These are phyloP conservation scores for Busseola fusca DNA, from an alignment of 2,888 invertebrate genomes.

Conservation along the genomic window DNA sequence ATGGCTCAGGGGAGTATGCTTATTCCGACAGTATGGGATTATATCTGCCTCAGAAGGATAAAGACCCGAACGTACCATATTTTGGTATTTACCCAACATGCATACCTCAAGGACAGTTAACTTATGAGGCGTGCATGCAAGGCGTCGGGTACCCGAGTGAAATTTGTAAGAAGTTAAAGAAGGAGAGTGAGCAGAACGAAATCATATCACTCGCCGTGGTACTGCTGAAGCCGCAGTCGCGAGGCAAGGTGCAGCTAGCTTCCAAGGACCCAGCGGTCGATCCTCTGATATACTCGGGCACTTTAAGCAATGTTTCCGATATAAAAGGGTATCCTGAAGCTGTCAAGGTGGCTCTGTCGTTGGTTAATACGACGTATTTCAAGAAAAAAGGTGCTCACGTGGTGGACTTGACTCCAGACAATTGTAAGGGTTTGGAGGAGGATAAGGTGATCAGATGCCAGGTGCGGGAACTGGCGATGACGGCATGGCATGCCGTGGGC, in stretches of 20 bases:
- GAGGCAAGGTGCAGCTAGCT: conserved; percentile 73
- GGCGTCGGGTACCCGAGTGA: conserved; percentile 69
- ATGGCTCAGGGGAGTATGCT: conserved; percentile 67
- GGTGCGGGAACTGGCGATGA: conserved; percentile 71
- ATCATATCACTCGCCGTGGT: conserved; percentile 76
- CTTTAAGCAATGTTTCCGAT: conserved; percentile 73
- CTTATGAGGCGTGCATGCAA: conserved; percentile 67
- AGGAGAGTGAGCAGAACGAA: conserved; percentile 70
- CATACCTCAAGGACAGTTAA: conserved; percentile 61
- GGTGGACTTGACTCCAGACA: conserved; percentile 68
- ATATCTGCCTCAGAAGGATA: conserved; percentile 68
- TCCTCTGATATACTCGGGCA: conserved; percentile 78
- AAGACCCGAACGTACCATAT: conserved; percentile 70
- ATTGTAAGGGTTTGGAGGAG: conserved; percentile 67
- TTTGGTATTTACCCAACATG: conserved; percentile 80
- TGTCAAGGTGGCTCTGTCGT: conserved; percentile 67
- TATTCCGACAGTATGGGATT: conserved; percentile 74
- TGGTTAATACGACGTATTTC: conserved; percentile 75
- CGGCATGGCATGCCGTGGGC: conserved; percentile 83
- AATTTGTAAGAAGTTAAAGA: conserved; percentile 70
- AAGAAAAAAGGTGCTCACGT: conserved; percentile 68
- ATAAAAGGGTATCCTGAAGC: conserved; percentile 72
- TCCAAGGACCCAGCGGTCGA: conserved; percentile 69
- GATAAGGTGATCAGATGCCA: conserved; percentile 82
- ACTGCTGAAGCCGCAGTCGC: conserved; percentile 78